Evolutionary conservation across 1,140 invertebrate genomes (phyloP).

Genomic region (Ceratosolen solmsi): DNA sequence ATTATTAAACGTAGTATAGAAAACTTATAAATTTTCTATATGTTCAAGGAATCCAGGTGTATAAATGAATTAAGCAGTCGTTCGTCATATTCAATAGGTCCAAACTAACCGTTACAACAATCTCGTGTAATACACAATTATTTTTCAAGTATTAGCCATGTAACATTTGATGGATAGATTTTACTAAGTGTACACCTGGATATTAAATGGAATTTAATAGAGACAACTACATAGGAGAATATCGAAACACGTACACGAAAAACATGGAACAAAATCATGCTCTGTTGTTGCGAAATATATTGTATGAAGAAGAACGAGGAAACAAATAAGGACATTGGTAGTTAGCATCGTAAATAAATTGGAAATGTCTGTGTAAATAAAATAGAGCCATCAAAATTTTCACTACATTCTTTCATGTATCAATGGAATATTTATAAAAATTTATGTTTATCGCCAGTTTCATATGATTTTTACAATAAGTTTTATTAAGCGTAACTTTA

Average conservation of each 20-base stretch:
- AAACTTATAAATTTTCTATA: conserved; percentile 14
- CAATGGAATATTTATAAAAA: neutral
- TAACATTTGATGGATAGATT: neutral
- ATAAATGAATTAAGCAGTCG: conserved; percentile 2
- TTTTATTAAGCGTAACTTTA: too few relatives aligned
- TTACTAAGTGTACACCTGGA: neutral
- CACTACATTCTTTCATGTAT: neutral
- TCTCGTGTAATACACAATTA: neutral
- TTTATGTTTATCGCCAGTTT: neutral
- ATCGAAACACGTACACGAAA: neutral
- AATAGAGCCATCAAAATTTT: conserved; percentile 1
- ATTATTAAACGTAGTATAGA: conserved; percentile 13
- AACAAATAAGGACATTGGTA: neutral
- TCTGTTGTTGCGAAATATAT: conserved; percentile 13
- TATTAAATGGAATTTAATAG: neutral
- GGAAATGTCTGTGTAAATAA: conserved; percentile 29
- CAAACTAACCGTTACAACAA: conserved; percentile 12
- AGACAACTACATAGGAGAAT: neutral
- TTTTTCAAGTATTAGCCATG: conserved; percentile 4
- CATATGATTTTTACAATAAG: neutral
- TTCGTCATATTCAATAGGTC: neutral
- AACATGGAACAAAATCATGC: neutral
- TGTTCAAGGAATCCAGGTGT: conserved; percentile 29
- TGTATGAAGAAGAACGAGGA: conserved; percentile 4
- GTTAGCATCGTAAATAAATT: conserved; percentile 6